These are phyloP conservation scores for Drosophila auraria DNA, from an alignment of 1,140 invertebrate species.

Conservation along the genomic window DNA sequence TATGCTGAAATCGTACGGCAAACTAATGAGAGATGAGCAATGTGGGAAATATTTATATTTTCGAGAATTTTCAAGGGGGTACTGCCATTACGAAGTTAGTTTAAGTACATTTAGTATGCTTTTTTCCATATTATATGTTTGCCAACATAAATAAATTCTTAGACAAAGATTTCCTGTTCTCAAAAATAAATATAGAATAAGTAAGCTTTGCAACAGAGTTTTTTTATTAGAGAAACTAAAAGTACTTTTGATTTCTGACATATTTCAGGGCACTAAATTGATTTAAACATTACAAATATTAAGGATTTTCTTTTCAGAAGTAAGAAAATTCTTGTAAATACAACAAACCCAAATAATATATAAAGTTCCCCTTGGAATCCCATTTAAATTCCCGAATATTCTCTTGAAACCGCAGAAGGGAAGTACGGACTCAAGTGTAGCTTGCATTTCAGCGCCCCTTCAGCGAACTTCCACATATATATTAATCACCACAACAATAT, in stretches of 20 bases:
- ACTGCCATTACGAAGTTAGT: not conserved
- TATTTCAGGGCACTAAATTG: no score
- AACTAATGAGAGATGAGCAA: constrained; percentile 32
- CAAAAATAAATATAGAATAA: no score
- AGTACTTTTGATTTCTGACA: no score
- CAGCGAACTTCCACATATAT: constrained; percentile 26
- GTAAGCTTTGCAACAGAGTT: no score
- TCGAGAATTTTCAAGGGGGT: not conserved
- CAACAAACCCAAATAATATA: not conserved
- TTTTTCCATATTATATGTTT: not conserved
- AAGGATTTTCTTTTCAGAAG: no score
- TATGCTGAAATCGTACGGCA: constrained; percentile 13
- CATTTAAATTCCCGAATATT: constrained; percentile 24
- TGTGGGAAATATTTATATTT: constrained; percentile 7
- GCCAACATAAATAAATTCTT: not conserved
- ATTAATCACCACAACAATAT: constrained; percentile 64
- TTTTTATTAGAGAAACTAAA: no score
- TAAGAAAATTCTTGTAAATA: not conserved
- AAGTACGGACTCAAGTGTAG: constrained; percentile 8
- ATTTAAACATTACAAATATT: no score
- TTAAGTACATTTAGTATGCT: not conserved
- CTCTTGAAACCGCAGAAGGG: constrained; percentile 13
- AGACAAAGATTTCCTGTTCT: no score
- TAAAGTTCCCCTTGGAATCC: not conserved
- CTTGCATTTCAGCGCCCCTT: constrained; percentile 27